phyloP scores from a whole-genome alignment of 2,888 invertebrate genomes.

The Shargacucullia verbasci region DNA sequence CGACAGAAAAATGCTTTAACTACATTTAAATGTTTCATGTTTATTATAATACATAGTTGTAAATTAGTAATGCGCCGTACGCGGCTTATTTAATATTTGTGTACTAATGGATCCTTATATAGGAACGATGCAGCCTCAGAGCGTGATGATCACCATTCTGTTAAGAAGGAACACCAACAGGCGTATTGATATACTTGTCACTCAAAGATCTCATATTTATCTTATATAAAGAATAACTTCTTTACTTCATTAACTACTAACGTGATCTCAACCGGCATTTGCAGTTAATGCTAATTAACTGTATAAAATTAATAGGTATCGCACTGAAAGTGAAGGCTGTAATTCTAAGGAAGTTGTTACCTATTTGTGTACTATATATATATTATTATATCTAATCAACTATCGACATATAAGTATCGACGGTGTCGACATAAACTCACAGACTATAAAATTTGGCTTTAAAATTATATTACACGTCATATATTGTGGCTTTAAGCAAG shows the following conservation, averaged over 20 bases:
- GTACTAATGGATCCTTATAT: constrained; percentile 68
- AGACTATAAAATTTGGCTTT: constrained; percentile 90
- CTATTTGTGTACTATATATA: constrained; percentile 85
- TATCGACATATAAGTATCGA: constrained; percentile 85
- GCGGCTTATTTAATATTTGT: constrained; percentile 71
- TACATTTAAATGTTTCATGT: constrained; percentile 86
- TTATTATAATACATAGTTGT: constrained; percentile 79
- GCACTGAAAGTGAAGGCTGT: constrained; percentile 78
- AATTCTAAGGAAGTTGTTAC: constrained; percentile 84
- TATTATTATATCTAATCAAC: constrained; percentile 81
- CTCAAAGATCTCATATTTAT: constrained; percentile 30
- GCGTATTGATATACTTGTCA: constrained; percentile 21
- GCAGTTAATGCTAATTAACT: constrained; percentile 43
- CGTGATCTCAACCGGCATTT: constrained; percentile 39
- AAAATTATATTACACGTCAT: constrained; percentile 84
- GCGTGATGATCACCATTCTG: constrained; percentile 13
- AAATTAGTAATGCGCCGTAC: constrained; percentile 74
- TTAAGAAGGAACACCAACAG: constrained; percentile 36
- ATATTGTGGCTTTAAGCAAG: constrained; percentile 86
- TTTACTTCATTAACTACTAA: constrained; percentile 37
- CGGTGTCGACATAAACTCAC: constrained; percentile 86
- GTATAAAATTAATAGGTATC: constrained; percentile 53
- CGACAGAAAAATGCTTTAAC: constrained; percentile 87
- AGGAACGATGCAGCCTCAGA: constrained; percentile 60
- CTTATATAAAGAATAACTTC: constrained; percentile 20